phyloP scores from a whole-genome alignment of 2,797 vertebrate species.

The Lithobates sylvaticus region DNA sequence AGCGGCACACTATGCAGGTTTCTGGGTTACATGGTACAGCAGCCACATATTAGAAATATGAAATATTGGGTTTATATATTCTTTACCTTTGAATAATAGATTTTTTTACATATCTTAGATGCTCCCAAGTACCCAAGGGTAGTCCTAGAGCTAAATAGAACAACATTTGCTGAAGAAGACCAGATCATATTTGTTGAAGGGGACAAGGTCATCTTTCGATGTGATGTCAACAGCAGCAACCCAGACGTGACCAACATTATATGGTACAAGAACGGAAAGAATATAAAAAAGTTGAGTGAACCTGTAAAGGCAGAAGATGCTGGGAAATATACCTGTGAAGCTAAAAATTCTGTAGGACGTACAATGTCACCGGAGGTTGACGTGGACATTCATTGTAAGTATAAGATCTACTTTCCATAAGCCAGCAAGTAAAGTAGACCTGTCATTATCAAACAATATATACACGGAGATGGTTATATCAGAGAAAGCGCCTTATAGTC shows the following conservation, averaged over 20 bases:
- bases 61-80: too few species aligned
- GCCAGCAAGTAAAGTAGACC: neutral
- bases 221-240: slow-evolving; percentile 32
- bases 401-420: neutral
- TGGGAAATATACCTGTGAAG: slow-evolving; percentile 26
- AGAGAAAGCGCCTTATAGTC: too few species aligned
- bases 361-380: neutral
- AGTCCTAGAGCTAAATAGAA: neutral
- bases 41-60: too few species aligned
- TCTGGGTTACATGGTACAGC: too few species aligned
- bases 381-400: slow-evolving; percentile 49
- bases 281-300: neutral
- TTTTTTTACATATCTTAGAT: slow-evolving; percentile 13
- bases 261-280: slow-evolving; percentile 16
- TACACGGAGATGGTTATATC: too few species aligned
- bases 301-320: neutral
- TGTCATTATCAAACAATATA: too few species aligned
- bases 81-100: too few species aligned
- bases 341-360: neutral
- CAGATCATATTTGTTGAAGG: neutral
- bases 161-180: too few species aligned
- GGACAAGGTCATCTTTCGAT: slow-evolving; percentile 1
- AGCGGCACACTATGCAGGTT: too few species aligned
- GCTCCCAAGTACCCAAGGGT: slow-evolving; percentile 26
- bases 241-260: neutral